These are phyloP conservation scores for Crossocerus cetratus DNA, from an alignment of 2,888 invertebrate species.

Conservation along the genomic window DNA sequence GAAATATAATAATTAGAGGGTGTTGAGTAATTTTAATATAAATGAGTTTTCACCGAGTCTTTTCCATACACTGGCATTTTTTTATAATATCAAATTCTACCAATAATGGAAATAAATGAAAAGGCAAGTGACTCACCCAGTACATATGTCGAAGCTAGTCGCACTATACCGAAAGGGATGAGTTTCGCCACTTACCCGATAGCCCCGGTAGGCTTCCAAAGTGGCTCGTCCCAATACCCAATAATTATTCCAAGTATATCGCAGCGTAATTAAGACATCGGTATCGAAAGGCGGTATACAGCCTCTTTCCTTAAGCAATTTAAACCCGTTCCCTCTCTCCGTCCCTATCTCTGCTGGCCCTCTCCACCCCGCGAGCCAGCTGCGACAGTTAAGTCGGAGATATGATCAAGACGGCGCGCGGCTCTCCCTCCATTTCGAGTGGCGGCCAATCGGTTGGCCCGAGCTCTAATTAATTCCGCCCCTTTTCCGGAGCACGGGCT, in stretches of 20 bases:
- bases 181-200: no score
- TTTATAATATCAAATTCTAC: no score
- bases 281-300: slow-evolving; percentile 31
- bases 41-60: no score
- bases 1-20: no score
- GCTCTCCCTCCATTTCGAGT: slow-evolving; percentile 43
- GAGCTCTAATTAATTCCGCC: slow-evolving; percentile 63
- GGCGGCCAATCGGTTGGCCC: slow-evolving; percentile 49
- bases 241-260: slow-evolving; percentile 39
- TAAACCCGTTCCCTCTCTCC: slow-evolving; percentile 41
- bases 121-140: no score
- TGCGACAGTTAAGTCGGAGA: slow-evolving; percentile 51
- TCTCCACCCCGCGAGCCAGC: slow-evolving; percentile 28
- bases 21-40: no score
- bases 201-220: slow-evolving; percentile 3
- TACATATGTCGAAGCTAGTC: no score
- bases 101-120: no score
- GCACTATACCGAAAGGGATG: no score
- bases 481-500: slow-evolving; percentile 48
- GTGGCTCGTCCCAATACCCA: slow-evolving; percentile 2
- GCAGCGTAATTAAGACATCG: slow-evolving; percentile 54
- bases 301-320: slow-evolving; percentile 45
- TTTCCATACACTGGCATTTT: no score
- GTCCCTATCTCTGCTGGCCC: not conserved
- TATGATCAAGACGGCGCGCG: slow-evolving; percentile 52